Conservation (phyloP, 2,888 invertebrate genomes). For the Ectemnius continuus region DNA sequence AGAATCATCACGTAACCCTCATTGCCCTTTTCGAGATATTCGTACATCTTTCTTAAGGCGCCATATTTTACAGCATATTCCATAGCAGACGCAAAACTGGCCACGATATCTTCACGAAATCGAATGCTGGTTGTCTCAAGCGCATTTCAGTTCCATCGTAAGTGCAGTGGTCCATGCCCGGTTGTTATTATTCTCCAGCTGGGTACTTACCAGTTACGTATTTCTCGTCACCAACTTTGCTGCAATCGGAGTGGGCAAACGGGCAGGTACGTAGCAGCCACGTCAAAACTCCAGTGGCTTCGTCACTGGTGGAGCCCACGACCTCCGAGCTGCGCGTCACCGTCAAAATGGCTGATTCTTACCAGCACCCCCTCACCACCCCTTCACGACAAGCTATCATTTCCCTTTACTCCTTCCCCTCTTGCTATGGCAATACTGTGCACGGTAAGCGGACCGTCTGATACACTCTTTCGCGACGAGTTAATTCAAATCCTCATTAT, state of each 20-base stretch:
- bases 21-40: constrained; percentile 77
- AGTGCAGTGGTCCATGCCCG: constrained; percentile 79
- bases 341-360: constrained; percentile 83
- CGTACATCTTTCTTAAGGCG: constrained; percentile 68
- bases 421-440: constrained; percentile 22
- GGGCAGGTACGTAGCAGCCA: constrained; percentile 95
- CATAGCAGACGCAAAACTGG: constrained; percentile 59
- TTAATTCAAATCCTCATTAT: too few relatives aligned
- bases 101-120: constrained; percentile 46
- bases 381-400: constrained; percentile 27
- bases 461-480: too few relatives aligned
- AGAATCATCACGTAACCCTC: constrained; percentile 58
- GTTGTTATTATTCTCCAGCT: constrained; percentile 83
- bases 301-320: constrained; percentile 88
- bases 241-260: constrained; percentile 96
- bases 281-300: constrained; percentile 92
- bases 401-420: too few relatives aligned
- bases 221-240: constrained; percentile 96
- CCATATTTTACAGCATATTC: constrained; percentile 70
- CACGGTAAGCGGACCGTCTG: too few relatives aligned
- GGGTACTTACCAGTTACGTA: constrained; percentile 95
- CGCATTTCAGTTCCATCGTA: constrained; percentile 56
- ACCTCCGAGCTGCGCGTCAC: constrained; percentile 88
- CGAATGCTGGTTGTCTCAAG: constrained; percentile 47
- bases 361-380: constrained; percentile 25